These are phyloP conservation scores for Natrix natrix DNA, from an alignment of 2,797 vertebrate genomes.

Conservation along the genomic window DNA sequence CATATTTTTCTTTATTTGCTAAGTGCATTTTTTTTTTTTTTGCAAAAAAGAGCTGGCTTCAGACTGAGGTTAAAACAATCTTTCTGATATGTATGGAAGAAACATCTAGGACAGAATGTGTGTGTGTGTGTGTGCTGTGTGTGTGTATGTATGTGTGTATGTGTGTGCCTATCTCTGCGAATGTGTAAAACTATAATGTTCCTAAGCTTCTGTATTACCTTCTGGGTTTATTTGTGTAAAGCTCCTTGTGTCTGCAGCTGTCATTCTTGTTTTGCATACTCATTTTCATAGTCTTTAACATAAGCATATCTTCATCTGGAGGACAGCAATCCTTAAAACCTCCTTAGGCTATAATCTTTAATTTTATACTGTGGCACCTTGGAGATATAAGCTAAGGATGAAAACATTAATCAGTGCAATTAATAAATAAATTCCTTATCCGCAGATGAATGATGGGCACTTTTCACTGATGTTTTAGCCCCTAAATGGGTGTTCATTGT, in stretches of 20 bases:
- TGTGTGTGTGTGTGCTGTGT: not conserved
- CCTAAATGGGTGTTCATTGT: slow-evolving; percentile 7
- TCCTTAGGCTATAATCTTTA: slow-evolving; percentile 35
- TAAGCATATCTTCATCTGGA: slow-evolving; percentile 28
- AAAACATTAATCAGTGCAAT: slow-evolving; percentile 40
- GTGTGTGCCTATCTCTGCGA: not conserved
- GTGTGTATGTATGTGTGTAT: not conserved
- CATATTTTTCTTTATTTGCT: not conserved
- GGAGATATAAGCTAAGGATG: slow-evolving; percentile 25
- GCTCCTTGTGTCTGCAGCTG: slow-evolving; percentile 22
- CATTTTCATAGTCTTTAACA: slow-evolving; percentile 19
- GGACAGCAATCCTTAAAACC: slow-evolving; percentile 24
- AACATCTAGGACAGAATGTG: not conserved
- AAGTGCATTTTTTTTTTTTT: not conserved
- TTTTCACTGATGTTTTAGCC: not conserved
- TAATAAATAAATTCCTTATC: slow-evolving; percentile 40
- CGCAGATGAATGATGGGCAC: slow-evolving; percentile 22
- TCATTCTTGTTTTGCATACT: slow-evolving; percentile 32
- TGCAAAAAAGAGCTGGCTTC: not conserved
- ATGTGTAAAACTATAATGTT: not conserved
- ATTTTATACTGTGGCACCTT: slow-evolving; percentile 22
- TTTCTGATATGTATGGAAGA: not conserved
- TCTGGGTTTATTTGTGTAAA: slow-evolving; percentile 28
- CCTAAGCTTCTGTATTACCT: slow-evolving; percentile 12
- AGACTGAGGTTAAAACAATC: slow-evolving; percentile 6